Evolutionary conservation across 37 sponge, comb jelly and placozoan species (phyloP), one percentile per base, ranked within the genome.

Genomic region (Eunapius fragilis): DNA sequence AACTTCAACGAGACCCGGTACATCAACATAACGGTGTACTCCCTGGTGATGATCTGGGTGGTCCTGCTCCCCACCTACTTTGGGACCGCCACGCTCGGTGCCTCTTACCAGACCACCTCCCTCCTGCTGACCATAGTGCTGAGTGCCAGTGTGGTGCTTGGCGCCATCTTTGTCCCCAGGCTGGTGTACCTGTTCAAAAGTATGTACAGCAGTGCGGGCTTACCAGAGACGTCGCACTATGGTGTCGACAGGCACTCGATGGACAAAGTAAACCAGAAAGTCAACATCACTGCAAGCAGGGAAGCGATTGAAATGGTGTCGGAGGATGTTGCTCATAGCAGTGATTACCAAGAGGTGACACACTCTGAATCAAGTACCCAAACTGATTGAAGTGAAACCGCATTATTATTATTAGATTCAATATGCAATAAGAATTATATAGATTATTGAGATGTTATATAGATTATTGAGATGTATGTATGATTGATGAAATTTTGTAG

Each of bases 1-100:
- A 87, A 94, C 67, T 94, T 88, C 84, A 91, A 91, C 31, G 94
- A 94, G 74, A 70, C 92, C 67, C 87, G 80, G 69, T 88, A 79
- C 67, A 91, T 94, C 86, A 88, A 84, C 48, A 22, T 91, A 23
- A 80, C 86, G 2, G n/a, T 86, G 24, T 87, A 85, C 76, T 79
- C 89, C 48, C 73, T 79, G 23, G 71, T 71, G 49, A 82, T 88
- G n/a, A 85, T 91, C 37, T 94, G 92, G 94, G 14, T 88, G 50
- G 92, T 79, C 0, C 92, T 91, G 68, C 79, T 94, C 14, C 89
- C 94, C 23, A 68, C 83, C 10, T 77, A 85, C 76, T 85, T 89
- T 82, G 82, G 79, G 19, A 89, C 78, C 9, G 72, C 84, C 2
- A n/a, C 4, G 2, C 80, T 83, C 26, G 92, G 88, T 2, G 69